Evolutionary conservation across 2,888 invertebrate genomes (phyloP).

Genomic region (Tetranychus truncatus): DNA sequence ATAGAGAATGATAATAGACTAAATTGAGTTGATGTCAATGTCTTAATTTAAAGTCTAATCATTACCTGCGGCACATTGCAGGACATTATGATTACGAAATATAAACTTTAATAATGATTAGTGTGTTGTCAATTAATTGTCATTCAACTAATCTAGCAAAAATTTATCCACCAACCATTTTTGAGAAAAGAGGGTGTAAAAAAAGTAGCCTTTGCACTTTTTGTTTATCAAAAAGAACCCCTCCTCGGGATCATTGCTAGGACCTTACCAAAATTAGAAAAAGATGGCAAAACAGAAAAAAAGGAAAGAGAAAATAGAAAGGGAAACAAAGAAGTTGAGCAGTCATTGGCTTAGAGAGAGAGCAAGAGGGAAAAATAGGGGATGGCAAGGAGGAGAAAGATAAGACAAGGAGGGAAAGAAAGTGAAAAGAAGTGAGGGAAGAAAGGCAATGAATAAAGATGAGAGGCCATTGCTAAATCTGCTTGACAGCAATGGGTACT

Average conservation of each 20-base stretch:
- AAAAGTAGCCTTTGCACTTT: neutral
- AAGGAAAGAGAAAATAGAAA: conserved; percentile 11
- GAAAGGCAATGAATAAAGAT: neutral
- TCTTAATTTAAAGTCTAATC: neutral
- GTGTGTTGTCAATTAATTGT: neutral
- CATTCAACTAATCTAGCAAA: neutral
- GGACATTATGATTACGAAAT: neutral
- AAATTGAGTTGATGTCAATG: neutral
- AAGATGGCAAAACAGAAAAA: neutral
- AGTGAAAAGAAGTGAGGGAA: conserved; percentile 1
- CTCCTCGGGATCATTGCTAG: neutral
- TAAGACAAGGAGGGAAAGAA: conserved; percentile 8
- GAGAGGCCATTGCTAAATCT: no score
- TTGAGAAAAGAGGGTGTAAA: neutral
- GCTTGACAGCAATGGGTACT: no score
- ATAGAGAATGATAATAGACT: neutral
- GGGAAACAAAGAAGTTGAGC: neutral
- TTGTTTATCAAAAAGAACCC: neutral
- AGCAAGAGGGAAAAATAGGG: conserved; percentile 10
- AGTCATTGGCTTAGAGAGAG: conserved; percentile 9
- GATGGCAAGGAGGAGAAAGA: neutral
- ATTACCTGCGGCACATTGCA: neutral
- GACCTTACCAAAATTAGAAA: neutral
- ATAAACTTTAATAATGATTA: neutral
- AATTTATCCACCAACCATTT: neutral